phyloP scores from a whole-genome alignment of 2,797 vertebrate genomes.

The Malacoctenus gilli region DNA sequence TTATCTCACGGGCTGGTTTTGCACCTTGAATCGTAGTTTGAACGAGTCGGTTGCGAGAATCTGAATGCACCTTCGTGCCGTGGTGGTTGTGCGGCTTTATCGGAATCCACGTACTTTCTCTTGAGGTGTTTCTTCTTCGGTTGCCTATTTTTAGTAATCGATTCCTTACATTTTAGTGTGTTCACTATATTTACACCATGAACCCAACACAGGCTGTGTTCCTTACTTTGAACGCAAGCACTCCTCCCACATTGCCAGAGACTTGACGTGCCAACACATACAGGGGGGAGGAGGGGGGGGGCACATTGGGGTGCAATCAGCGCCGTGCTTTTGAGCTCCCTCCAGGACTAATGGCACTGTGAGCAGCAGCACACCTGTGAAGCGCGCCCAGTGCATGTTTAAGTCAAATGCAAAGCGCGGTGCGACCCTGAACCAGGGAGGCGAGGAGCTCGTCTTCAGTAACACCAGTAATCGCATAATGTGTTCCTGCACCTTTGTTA shows the following conservation, averaged over 20 bases:
- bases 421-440: neutral
- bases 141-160: too few relatives aligned
- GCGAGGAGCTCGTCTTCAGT: slow-evolving; percentile 1
- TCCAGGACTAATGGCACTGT: slow-evolving; percentile 19
- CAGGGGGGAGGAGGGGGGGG: slow-evolving; percentile 22
- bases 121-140: too few relatives aligned
- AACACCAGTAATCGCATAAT: neutral
- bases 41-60: too few relatives aligned
- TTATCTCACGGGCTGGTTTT: too few relatives aligned
- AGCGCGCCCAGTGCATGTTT: slow-evolving; percentile 1
- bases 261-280: slow-evolving; percentile 19
- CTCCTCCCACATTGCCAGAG: slow-evolving; percentile 20
- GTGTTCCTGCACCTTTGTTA: neutral
- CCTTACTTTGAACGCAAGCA: neutral
- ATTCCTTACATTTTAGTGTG: too few relatives aligned
- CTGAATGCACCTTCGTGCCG: too few relatives aligned
- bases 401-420: neutral
- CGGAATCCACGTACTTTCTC: too few relatives aligned
- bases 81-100: too few relatives aligned
- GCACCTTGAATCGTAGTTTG: too few relatives aligned
- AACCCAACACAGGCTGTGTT: neutral
- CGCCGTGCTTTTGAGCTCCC: slow-evolving; percentile 8
- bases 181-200: neutral
- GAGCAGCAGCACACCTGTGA: slow-evolving; percentile 12
- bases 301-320: slow-evolving; percentile 11